Evolutionary conservation across 2,888 invertebrate genomes (phyloP).

Genomic region (Elaeidobius kamerunicus): DNA sequence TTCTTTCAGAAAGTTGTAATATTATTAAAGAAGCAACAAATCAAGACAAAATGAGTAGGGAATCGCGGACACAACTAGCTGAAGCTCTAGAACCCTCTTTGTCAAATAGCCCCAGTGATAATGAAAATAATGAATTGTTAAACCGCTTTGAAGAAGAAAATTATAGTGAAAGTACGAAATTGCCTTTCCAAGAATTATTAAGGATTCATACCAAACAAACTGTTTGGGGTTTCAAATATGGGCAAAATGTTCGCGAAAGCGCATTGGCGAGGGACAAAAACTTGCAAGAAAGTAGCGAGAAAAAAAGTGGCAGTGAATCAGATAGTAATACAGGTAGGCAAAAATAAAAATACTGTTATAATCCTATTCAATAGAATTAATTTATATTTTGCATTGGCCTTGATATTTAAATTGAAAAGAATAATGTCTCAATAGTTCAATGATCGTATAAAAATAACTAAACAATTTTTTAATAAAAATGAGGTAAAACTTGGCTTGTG

Average conservation of each 20-base stretch:
- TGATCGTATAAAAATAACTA: too few relatives aligned
- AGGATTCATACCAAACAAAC: slow-evolving; percentile 42
- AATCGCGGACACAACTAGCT: slow-evolving; percentile 12
- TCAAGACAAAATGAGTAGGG: slow-evolving; percentile 30
- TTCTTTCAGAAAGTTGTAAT: too few relatives aligned
- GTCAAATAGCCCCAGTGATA: slow-evolving; percentile 8
- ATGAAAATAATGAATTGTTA: slow-evolving; percentile 22
- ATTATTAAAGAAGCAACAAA: too few relatives aligned
- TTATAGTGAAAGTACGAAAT: slow-evolving; percentile 38
- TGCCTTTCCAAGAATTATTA: slow-evolving; percentile 41
- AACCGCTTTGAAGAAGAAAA: slow-evolving; percentile 29
- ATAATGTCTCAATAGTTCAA: too few relatives aligned
- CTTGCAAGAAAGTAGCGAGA: slow-evolving; percentile 31
- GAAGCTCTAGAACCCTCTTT: slow-evolving; percentile 10
- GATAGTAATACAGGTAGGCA: slow-evolving; percentile 18
- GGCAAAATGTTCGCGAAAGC: slow-evolving; percentile 39
- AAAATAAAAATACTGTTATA: background rate
- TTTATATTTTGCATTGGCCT: background rate
- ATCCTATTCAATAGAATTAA: background rate
- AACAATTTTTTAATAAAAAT: too few relatives aligned
- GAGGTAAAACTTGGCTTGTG: too few relatives aligned
- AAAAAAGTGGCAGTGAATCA: slow-evolving; percentile 24
- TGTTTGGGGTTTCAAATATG: slow-evolving; percentile 44
- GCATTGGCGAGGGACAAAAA: slow-evolving; percentile 38
- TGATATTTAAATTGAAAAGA: too few relatives aligned